These are phyloP conservation scores for Augochlora pura DNA, from an alignment of 1,140 invertebrate genomes.

Conservation along the genomic window DNA sequence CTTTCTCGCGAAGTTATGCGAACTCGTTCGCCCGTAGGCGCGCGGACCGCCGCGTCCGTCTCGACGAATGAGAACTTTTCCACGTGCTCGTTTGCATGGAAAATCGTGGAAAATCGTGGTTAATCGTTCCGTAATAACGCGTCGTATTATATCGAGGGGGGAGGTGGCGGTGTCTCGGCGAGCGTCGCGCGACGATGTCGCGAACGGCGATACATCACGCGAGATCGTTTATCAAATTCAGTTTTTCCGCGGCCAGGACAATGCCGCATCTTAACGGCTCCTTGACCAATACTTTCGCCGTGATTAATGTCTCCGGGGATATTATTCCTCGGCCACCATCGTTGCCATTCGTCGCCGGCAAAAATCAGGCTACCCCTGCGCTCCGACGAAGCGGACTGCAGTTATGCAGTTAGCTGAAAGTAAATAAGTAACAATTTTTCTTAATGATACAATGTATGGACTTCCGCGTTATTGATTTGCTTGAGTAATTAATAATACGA, in stretches of 20 bases:
- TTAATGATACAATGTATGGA: too few relatives aligned
- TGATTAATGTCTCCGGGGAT: conserved; percentile 40
- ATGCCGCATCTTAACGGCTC: conserved; percentile 40
- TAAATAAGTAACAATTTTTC: background rate
- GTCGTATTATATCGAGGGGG: conserved; percentile 7
- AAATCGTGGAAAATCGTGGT: background rate
- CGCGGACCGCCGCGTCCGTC: background rate
- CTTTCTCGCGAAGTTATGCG: background rate
- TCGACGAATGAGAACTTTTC: background rate
- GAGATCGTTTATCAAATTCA: conserved; percentile 37
- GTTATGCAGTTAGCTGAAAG: too few relatives aligned
- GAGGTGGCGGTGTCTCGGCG: background rate
- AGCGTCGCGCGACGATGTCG: background rate
- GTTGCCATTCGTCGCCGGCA: background rate
- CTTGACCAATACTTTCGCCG: conserved; percentile 44
- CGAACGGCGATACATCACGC: conserved; percentile 18
- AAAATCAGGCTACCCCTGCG: background rate
- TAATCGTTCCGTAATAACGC: conserved; percentile 18
- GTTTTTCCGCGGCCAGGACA: conserved; percentile 19
- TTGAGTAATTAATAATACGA: too few relatives aligned
- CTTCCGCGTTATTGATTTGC: too few relatives aligned
- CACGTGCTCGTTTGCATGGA: background rate
- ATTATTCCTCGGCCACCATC: conserved; percentile 12
- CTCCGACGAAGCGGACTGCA: background rate
- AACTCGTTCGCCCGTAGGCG: background rate